Evolutionary conservation across 2,888 invertebrate species (phyloP).

Genomic region (Asteroscopus sphinx): DNA sequence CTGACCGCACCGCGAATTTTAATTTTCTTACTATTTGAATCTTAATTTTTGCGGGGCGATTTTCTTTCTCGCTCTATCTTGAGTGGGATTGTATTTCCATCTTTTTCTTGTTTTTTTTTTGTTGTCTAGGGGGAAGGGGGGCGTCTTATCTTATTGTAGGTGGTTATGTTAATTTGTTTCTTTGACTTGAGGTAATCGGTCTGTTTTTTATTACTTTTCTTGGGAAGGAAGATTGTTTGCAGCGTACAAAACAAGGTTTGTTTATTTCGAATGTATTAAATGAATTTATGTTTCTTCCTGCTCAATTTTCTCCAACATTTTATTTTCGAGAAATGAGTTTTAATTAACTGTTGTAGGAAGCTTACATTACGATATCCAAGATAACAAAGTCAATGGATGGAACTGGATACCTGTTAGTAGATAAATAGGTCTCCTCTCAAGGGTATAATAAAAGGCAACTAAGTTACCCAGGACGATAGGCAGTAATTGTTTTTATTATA

Average conservation of each 20-base stretch:
- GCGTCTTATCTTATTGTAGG: constrained; percentile 62
- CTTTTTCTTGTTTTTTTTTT: constrained; percentile 77
- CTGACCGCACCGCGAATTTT: constrained; percentile 88
- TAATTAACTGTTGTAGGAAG: no score
- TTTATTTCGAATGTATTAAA: constrained; percentile 21
- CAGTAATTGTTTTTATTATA: no score
- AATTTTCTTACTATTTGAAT: constrained; percentile 90
- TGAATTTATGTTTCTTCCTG: background rate
- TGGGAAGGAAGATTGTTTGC: constrained; percentile 38
- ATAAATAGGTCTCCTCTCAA: no score
- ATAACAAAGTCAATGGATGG: no score
- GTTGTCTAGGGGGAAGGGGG: constrained; percentile 62
- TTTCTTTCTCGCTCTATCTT: constrained; percentile 68
- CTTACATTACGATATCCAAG: no score
- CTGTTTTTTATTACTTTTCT: constrained; percentile 62
- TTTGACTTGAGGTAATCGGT: constrained; percentile 63
- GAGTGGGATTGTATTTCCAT: constrained; percentile 57
- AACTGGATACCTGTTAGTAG: no score
- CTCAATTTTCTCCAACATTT: no score
- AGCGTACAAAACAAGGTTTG: constrained; percentile 23
- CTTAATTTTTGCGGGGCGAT: constrained; percentile 87
- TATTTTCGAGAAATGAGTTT: no score
- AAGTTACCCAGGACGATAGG: no score
- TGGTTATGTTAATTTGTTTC: constrained; percentile 73
- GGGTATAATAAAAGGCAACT: no score